Evolutionary conservation across 1,140 invertebrate species (phyloP), one percentile per base, ranked within the genome.

Genomic region (Brachionus manjavacas): DNA sequence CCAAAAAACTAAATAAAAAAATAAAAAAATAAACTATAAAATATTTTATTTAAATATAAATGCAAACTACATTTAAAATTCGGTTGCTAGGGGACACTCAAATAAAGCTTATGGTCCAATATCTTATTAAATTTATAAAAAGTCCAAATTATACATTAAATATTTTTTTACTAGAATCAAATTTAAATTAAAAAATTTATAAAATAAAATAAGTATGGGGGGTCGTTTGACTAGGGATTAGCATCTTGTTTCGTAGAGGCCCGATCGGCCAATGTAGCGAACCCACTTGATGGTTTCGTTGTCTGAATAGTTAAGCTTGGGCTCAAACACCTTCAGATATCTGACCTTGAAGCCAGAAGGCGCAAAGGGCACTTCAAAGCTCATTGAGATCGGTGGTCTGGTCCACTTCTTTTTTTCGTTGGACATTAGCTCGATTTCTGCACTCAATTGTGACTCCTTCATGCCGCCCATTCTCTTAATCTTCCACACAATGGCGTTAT

Each of bases 241-340:
- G 91, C 98, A 99, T 91, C 98, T 92, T 25, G 98, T 99, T 92
- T 99, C 98, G 89, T 99, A 99, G 7, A 99, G 92, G 76, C 98
- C 98, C 90, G 96, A 98, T 86, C 96, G 93, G 14, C 98, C 98
- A 88, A 99, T 99, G 90, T 99, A 99, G 60, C 98, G 92, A 25
- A 99, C 98, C 98, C 98, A 99, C 93, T 99, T 99, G 87, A 99
- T 98, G 85, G 99, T 98, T 90, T 99, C 98, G 87, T 99, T 97
- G 89, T 99, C 98, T 35, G 96, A 99, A 90, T 99, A 99, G 91
- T 99, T 99, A 80, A 99, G 91, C 90, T 99, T 99, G 0, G 97
- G 95, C 89, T 99, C 98, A 87, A 99, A 99, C 60, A 99, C 98
- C 91, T 99, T 99, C 87, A 99, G 90, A 89, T 99, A 99, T 7